phyloP scores from a whole-genome alignment of 1,140 invertebrate genomes.

The Drosophila willistoni region DNA sequence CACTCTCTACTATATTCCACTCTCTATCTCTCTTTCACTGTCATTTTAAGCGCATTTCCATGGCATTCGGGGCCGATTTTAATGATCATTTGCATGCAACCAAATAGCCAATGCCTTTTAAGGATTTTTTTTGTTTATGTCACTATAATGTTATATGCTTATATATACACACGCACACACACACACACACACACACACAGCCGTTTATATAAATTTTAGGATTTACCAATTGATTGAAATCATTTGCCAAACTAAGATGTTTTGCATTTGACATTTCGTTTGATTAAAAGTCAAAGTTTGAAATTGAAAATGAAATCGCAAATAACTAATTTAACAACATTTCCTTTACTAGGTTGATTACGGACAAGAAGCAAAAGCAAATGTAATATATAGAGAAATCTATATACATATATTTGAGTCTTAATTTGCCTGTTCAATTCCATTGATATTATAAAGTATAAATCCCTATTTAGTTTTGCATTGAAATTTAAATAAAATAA shows the following conservation, averaged over 20 bases:
- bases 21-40: neutral
- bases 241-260: neutral
- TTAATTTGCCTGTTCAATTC: no score
- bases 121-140: neutral
- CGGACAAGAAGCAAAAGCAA: no score
- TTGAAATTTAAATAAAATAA: conserved; percentile 2
- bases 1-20: neutral
- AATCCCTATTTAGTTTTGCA: neutral
- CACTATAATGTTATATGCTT: neutral
- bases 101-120: neutral
- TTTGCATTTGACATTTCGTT: neutral
- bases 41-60: neutral
- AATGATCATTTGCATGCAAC: neutral
- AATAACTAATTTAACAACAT: no score
- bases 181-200: neutral
- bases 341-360: no score
- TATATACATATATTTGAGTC: no score
- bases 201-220: neutral
- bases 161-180: neutral
- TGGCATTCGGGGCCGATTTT: neutral
- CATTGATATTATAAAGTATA: no score
- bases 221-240: neutral
- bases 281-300: conserved; percentile 5
- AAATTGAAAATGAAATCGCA: neutral
- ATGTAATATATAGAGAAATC: no score